Conservation (phyloP, 2,797 vertebrate species). For the Hippoglossus hippoglossus region DNA sequence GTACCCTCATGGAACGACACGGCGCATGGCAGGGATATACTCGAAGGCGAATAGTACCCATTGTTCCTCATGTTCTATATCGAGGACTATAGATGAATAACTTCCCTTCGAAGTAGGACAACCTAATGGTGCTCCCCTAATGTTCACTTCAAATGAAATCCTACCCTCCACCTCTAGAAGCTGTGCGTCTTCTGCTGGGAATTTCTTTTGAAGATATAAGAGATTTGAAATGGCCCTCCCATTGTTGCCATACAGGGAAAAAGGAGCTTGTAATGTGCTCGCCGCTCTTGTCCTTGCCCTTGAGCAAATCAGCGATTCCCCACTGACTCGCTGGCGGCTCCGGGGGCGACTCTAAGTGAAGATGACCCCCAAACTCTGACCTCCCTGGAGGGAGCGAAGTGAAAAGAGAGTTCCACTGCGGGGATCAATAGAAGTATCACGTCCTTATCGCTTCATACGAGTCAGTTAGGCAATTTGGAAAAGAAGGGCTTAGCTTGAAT, state of each 20-base stretch:
- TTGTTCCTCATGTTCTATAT: constrained; percentile 63
- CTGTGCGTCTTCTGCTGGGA: constrained; percentile 25
- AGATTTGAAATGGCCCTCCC: constrained; percentile 33
- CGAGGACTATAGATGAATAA: constrained; percentile 45
- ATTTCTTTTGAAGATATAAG: constrained; percentile 57
- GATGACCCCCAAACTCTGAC: constrained; percentile 65
- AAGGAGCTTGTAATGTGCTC: constrained; percentile 37
- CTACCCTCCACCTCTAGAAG: constrained; percentile 21
- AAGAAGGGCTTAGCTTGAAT: constrained; percentile 30
- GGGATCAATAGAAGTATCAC: constrained; percentile 62
- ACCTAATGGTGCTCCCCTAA: constrained; percentile 41
- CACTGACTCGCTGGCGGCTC: constrained; percentile 52
- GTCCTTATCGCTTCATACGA: constrained; percentile 43
- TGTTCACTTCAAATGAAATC: constrained; percentile 53
- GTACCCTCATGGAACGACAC: constrained; percentile 18
- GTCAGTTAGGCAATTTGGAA: constrained; percentile 35
- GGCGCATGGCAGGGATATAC: constrained; percentile 35
- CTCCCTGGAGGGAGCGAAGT: constrained; percentile 54
- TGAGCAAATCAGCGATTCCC: constrained; percentile 68
- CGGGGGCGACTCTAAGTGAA: constrained; percentile 48
- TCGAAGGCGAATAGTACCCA: constrained; percentile 40
- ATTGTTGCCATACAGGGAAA: constrained; percentile 21
- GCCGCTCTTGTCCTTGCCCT: constrained; percentile 64
- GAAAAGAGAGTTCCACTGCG: constrained; percentile 59
- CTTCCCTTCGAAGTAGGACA: constrained; percentile 56